A percentile compares a stretch with the other conserved stretches of the same genome.
phyloP scores from a whole-genome alignment of 2,888 invertebrate species.

The Ellobium chinense region DNA sequence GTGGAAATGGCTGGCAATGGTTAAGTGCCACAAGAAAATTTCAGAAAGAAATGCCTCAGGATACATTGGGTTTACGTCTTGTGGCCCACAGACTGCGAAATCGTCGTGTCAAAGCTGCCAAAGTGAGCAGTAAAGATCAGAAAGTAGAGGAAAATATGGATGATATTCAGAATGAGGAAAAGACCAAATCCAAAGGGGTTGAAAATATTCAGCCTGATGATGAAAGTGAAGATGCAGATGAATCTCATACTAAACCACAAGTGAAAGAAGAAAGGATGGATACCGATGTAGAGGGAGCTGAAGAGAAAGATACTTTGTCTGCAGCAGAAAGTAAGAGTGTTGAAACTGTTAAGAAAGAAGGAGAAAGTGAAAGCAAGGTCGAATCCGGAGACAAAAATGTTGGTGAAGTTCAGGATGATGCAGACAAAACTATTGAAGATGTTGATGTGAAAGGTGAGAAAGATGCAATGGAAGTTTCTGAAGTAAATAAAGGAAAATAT shows the following conservation, averaged over 20 bases:
- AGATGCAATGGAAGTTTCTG: neutral
- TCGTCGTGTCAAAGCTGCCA: conserved; percentile 54
- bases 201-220: neutral
- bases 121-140: conserved; percentile 44
- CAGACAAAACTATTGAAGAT: conserved; percentile 17
- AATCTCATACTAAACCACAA: neutral
- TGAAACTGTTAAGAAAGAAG: conserved; percentile 29
- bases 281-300: conserved; percentile 31
- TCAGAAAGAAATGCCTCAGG: conserved; percentile 81
- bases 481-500: neutral
- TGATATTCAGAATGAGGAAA: conserved; percentile 21
- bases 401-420: conserved; percentile 26
- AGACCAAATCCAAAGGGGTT: neutral
- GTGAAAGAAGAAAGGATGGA: conserved; percentile 47
- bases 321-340: conserved; percentile 31
- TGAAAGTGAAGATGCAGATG: neutral
- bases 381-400: conserved; percentile 50
- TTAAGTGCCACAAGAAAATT: conserved; percentile 81
- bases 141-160: conserved; percentile 44
- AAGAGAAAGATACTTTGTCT: conserved; percentile 41
- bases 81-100: conserved; percentile 69
- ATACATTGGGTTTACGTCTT: conserved; percentile 83
- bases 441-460: conserved; percentile 18
- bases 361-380: conserved; percentile 40
- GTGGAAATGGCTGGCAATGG: conserved; percentile 93